phyloP scores from a whole-genome alignment of 53 echinoderm and acorn worm genomes.

The Echinometra lucunter region DNA sequence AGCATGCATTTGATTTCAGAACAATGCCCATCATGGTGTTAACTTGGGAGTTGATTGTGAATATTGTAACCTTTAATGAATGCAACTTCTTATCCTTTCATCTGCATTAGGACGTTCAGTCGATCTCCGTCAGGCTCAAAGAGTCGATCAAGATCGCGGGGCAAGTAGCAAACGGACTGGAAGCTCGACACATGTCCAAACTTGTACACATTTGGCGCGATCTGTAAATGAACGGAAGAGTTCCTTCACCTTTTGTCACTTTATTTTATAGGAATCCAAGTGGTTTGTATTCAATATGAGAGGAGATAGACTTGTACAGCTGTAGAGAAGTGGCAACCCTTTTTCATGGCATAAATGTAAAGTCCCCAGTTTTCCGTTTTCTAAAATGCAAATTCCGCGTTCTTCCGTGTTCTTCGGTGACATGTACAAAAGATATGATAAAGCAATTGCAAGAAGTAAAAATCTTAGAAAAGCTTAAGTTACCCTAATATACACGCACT shows the following conservation, averaged over 20 bases:
- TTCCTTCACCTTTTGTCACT: background rate
- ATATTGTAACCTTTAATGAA: background rate
- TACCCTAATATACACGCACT: too few species aligned
- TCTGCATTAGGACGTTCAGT: slow-evolving; percentile 51
- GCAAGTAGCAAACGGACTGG: background rate
- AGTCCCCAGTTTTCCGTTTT: too few species aligned
- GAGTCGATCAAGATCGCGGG: slow-evolving; percentile 52
- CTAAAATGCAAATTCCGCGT: too few species aligned
- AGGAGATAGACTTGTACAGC: background rate
- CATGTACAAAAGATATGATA: too few species aligned
- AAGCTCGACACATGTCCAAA: background rate
- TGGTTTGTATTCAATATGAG: slow-evolving; percentile 6
- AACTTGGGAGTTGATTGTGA: too few species aligned
- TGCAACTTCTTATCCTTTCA: background rate
- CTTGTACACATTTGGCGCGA: slow-evolving; percentile 2
- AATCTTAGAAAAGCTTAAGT: too few species aligned
- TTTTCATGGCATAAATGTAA: background rate
- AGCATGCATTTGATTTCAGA: too few species aligned
- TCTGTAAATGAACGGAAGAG: background rate
- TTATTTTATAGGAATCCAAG: background rate
- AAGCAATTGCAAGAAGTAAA: too few species aligned
- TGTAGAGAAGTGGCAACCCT: background rate
- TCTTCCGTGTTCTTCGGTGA: too few species aligned
- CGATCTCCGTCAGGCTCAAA: slow-evolving; percentile 55
- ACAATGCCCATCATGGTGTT: too few species aligned